Evolutionary conservation across 2,797 vertebrate species (phyloP).

Genomic region (Gymnocypris eckloni): DNA sequence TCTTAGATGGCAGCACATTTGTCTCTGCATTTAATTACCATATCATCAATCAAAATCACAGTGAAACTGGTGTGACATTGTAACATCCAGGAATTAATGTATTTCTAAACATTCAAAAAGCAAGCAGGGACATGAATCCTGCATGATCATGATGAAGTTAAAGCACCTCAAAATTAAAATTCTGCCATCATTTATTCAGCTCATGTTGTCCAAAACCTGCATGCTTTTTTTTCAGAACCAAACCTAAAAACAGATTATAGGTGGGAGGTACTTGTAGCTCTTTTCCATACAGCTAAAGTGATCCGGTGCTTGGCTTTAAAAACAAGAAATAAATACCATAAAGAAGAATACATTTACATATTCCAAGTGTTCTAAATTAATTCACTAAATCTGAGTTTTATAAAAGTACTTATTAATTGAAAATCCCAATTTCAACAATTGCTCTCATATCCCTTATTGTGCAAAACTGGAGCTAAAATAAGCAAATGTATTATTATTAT

Average conservation of each 20-base stretch:
- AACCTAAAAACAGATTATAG: not conserved
- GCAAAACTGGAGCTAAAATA: not conserved
- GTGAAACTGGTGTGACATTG: conserved; percentile 15
- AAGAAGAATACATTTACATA: not conserved
- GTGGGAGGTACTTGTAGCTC: not conserved
- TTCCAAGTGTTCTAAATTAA: not conserved
- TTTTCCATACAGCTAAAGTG: not conserved
- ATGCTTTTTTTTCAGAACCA: not conserved
- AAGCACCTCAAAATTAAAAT: conserved; percentile 3
- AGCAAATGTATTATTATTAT: too few relatives aligned
- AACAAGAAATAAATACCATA: not conserved
- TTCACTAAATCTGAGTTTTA: not conserved
- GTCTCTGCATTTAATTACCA: conserved; percentile 28
- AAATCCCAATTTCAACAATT: not conserved
- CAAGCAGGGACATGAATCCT: conserved; percentile 25
- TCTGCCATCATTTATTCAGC: not conserved
- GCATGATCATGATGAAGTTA: not conserved
- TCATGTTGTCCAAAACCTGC: not conserved
- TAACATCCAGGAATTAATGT: conserved; percentile 24
- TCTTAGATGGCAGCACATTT: conserved; percentile 37
- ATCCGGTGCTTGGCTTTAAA: not conserved
- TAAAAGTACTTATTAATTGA: not conserved
- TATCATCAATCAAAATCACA: conserved; percentile 38
- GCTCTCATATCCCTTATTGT: not conserved
- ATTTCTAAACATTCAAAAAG: conserved; percentile 9